phyloP scores from a whole-genome alignment of 2,113 vertebrate species.

The Shinisaurus crocodilurus region DNA sequence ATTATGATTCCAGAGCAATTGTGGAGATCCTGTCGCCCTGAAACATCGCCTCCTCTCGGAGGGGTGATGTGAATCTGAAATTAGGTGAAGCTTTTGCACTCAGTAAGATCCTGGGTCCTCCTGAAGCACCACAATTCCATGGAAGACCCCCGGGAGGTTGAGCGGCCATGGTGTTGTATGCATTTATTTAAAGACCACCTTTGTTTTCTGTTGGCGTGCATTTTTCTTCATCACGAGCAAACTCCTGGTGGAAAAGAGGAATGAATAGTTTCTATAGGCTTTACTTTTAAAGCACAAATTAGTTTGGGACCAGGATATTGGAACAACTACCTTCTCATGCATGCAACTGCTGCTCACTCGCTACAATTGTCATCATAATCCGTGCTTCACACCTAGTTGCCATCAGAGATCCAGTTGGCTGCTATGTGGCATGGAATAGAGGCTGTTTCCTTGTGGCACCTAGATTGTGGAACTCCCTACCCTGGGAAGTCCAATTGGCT shows the following conservation, averaged over 20 bases:
- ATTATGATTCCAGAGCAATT: conserved; percentile 6
- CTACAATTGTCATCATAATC: no score
- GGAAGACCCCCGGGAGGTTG: background rate
- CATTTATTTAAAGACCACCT: background rate
- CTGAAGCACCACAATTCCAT: background rate
- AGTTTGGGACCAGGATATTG: background rate
- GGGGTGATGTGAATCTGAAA: background rate
- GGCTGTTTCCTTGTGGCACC: background rate
- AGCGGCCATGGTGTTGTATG: background rate
- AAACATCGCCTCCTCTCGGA: background rate
- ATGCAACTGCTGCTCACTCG: no score
- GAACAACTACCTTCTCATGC: background rate
- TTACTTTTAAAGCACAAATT: background rate
- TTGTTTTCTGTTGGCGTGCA: background rate
- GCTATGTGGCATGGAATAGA: background rate
- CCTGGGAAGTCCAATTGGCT: background rate
- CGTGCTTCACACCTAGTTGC: background rate
- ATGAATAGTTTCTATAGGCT: background rate
- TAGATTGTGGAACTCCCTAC: background rate
- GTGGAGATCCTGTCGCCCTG: background rate
- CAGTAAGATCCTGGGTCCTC: background rate
- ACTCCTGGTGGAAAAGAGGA: background rate
- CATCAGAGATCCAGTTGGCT: background rate
- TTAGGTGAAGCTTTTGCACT: background rate
- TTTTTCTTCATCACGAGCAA: background rate